phyloP scores from a whole-genome alignment of 2,113 vertebrate species.

The Clupea harengus region DNA sequence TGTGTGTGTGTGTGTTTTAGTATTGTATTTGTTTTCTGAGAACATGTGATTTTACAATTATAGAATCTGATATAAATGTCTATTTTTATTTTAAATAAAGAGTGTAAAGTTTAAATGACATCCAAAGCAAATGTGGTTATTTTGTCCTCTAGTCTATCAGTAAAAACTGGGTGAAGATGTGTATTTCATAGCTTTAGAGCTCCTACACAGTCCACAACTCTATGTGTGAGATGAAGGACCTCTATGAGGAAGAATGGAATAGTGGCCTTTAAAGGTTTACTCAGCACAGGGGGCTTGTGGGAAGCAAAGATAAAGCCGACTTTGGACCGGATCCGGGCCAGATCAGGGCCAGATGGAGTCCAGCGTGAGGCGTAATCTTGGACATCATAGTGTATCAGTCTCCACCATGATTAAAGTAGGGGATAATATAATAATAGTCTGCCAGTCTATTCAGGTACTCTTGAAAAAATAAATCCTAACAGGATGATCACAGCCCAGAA shows the following conservation, averaged over 20 bases:
- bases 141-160: background rate
- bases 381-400: background rate
- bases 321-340: background rate
- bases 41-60: slow-evolving; percentile 46
- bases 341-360: background rate
- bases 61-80: slow-evolving; percentile 58
- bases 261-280: background rate
- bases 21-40: slow-evolving; percentile 10
- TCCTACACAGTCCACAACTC: background rate
- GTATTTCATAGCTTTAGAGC: background rate
- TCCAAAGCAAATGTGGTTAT: background rate
- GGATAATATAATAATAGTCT: background rate
- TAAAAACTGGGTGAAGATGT: background rate
- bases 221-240: background rate
- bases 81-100: slow-evolving; percentile 69
- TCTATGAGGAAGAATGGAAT: background rate
- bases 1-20: background rate
- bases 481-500: background rate
- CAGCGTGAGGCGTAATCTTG: background rate
- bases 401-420: background rate
- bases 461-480: background rate
- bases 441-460: background rate
- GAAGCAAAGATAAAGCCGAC: background rate
- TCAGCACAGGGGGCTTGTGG: background rate
- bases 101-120: slow-evolving; percentile 37